phyloP scores from a whole-genome alignment of 2,888 invertebrate genomes.

The Spisula solida region DNA sequence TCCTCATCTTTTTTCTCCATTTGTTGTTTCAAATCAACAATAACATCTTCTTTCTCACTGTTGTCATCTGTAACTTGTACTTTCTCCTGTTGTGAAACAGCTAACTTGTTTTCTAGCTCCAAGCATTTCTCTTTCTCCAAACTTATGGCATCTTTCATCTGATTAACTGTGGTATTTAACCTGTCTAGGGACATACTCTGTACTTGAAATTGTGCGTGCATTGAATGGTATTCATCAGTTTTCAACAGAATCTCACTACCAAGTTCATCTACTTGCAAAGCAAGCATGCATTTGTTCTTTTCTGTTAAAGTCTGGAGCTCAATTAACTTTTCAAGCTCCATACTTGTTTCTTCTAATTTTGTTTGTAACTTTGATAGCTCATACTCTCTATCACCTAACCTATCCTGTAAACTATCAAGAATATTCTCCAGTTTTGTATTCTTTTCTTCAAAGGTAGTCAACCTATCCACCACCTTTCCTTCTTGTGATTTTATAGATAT shows the following conservation, averaged over 20 bases:
- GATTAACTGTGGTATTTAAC: neutral
- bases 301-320: neutral
- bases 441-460: conserved; percentile 3
- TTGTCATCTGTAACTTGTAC: neutral
- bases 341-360: conserved; percentile 7
- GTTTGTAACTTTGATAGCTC: conserved; percentile 34
- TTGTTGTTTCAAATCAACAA: neutral
- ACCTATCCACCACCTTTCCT: neutral
- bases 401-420: conserved; percentile 45
- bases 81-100: neutral
- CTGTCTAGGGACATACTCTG: neutral
- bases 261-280: conserved; percentile 8
- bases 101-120: neutral
- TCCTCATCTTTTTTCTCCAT: conserved; percentile 1
- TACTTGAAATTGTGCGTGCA: neutral
- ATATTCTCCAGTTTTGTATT: conserved; percentile 39
- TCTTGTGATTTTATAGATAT: neutral
- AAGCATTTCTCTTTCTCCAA: neutral
- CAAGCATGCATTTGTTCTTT: neutral
- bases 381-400: conserved; percentile 41
- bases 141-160: neutral
- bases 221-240: neutral
- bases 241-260: neutral
- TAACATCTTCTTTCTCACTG: neutral
- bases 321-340: conserved; percentile 2